These are phyloP conservation scores for Natator depressus DNA, from an alignment of 2,113 vertebrate genomes.

Conservation along the genomic window DNA sequence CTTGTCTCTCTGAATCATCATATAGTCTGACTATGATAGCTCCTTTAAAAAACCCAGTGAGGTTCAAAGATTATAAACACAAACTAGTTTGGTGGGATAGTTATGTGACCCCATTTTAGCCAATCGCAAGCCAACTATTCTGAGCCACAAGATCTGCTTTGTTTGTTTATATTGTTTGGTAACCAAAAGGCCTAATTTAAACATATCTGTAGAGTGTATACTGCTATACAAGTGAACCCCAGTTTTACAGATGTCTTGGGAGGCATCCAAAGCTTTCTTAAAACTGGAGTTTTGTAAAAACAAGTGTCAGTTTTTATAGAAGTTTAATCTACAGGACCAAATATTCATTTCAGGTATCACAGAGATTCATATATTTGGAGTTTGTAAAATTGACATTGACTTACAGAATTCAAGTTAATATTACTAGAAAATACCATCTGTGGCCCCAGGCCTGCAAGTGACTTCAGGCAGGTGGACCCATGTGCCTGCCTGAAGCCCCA, in stretches of 20 bases:
- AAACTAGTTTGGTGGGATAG: not conserved
- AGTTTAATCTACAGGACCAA: too few species aligned
- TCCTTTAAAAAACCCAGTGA: fast-evolving
- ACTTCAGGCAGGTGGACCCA: fast-evolving
- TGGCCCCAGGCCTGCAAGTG: not conserved
- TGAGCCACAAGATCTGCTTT: fast-evolving
- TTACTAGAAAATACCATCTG: not conserved
- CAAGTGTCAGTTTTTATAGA: not conserved
- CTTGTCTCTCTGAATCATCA: not conserved
- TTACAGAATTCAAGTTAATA: not conserved
- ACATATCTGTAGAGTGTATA: not conserved
- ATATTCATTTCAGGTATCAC: not conserved
- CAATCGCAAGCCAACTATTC: not conserved
- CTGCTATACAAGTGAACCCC: not conserved
- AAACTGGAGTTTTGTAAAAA: not conserved
- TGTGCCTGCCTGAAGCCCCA: fast-evolving
- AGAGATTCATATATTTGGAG: not conserved
- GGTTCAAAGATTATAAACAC: not conserved
- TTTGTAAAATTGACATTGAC: not conserved
- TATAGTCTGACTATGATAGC: not conserved
- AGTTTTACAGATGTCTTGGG: not conserved
- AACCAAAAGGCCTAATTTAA: not conserved
- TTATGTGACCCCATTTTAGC: fast-evolving
- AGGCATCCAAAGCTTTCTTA: not conserved
- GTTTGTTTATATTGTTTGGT: not conserved